phyloP scores from a whole-genome alignment of 2,113 vertebrate species.

The Isurus oxyrinchus region DNA sequence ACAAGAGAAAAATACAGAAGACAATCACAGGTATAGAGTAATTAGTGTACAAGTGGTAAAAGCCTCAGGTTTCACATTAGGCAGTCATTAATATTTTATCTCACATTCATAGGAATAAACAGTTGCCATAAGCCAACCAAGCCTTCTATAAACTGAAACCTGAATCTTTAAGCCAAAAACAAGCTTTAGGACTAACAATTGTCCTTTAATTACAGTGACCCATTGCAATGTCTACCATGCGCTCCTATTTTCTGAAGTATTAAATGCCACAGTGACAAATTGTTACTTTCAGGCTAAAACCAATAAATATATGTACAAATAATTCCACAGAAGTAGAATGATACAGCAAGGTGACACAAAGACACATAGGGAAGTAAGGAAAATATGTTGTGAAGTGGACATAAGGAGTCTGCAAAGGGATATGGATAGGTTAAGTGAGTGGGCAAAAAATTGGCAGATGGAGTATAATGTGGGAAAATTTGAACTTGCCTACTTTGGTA shows the following conservation, averaged over 20 bases:
- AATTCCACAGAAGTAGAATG: background rate
- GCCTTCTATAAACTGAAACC: background rate
- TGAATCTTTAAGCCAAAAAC: background rate
- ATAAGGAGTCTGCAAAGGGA: too few species aligned
- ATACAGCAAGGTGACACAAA: background rate
- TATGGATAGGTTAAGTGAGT: too few species aligned
- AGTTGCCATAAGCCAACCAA: background rate
- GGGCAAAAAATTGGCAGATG: too few species aligned
- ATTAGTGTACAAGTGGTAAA: background rate
- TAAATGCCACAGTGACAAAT: background rate
- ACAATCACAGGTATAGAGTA: background rate
- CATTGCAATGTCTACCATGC: background rate
- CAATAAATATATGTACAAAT: background rate
- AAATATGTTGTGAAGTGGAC: too few species aligned
- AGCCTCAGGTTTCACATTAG: background rate
- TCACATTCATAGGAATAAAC: background rate
- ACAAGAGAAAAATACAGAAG: background rate
- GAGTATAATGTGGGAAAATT: too few species aligned
- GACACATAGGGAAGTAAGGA: too few species aligned
- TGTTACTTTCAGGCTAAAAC: background rate
- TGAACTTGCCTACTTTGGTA: too few species aligned
- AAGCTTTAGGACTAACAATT: background rate
- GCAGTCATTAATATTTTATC: background rate
- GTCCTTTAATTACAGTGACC: background rate
- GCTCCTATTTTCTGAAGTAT: background rate